phyloP scores from a whole-genome alignment of 53 echinoderm and acorn worm genomes.

The Astropecten irregularis region DNA sequence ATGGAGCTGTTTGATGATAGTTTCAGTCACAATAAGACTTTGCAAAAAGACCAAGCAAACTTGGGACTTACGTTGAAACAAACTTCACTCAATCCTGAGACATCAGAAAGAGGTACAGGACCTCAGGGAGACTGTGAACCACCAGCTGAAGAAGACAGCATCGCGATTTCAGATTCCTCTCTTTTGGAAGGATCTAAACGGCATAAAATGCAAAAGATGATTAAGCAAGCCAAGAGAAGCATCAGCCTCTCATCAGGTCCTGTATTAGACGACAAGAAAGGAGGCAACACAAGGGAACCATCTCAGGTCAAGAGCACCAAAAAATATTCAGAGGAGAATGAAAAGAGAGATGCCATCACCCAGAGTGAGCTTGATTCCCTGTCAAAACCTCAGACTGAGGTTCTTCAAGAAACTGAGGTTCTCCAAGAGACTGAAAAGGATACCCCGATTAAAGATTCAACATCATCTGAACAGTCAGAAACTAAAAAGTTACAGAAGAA shows the following conservation, averaged over 20 bases:
- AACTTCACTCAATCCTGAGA: no score
- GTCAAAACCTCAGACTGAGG: no score
- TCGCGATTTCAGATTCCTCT: background rate
- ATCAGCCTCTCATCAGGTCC: no score
- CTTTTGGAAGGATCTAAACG: background rate
- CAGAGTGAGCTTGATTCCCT: no score
- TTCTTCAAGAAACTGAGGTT: background rate
- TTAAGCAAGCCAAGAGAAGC: background rate
- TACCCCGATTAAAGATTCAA: background rate
- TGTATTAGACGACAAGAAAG: background rate
- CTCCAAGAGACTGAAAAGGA: no score
- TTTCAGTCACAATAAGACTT: background rate
- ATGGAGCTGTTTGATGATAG: constrained; percentile 26
- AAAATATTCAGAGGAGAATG: no score
- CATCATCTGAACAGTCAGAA: no score
- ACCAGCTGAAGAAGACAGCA: background rate
- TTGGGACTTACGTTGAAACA: no score
- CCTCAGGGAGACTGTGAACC: background rate
- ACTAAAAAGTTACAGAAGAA: no score
- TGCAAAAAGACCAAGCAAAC: no score
- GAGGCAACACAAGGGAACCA: background rate
- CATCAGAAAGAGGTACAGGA: background rate
- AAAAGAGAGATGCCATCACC: no score
- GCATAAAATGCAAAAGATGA: constrained; percentile 9
- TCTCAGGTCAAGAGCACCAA: background rate